Evolutionary conservation across 1,140 invertebrate species (phyloP).

Genomic region (Platyscapa corneri): DNA sequence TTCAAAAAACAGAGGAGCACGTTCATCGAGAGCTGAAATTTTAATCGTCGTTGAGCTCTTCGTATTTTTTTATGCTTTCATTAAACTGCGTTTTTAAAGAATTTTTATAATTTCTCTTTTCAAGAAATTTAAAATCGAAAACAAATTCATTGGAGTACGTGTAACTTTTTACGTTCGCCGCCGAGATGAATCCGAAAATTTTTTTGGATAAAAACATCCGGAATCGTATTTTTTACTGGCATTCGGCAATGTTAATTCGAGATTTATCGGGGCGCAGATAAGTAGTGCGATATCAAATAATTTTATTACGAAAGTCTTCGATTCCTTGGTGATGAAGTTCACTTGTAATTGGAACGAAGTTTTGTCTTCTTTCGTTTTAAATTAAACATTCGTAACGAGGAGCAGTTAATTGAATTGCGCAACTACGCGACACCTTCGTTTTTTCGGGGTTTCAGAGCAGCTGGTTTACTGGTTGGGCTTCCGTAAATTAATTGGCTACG

Average conservation of each 20-base stretch:
- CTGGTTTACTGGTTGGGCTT: neutral
- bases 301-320: constrained; percentile 31
- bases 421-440: neutral
- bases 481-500: neutral
- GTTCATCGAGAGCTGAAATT: too few species aligned
- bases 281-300: constrained; percentile 18
- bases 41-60: too few species aligned
- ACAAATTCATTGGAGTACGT: too few species aligned
- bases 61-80: too few species aligned
- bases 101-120: too few species aligned
- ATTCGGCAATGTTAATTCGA: constrained; percentile 23
- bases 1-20: too few species aligned
- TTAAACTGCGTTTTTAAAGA: too few species aligned
- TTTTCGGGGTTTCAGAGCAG: neutral
- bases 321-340: constrained; percentile 10
- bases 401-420: constrained; percentile 23
- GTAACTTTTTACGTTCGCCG: too few species aligned
- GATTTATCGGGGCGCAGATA: constrained; percentile 38
- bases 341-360: constrained; percentile 30
- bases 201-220: neutral
- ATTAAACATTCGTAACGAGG: neutral
- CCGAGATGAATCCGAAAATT: neutral
- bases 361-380: constrained; percentile 4
- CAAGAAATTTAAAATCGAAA: too few species aligned
- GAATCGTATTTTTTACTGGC: neutral